Evolutionary conservation across 2,113 vertebrate genomes (phyloP).

Genomic region (Aleadryas rufinucha): DNA sequence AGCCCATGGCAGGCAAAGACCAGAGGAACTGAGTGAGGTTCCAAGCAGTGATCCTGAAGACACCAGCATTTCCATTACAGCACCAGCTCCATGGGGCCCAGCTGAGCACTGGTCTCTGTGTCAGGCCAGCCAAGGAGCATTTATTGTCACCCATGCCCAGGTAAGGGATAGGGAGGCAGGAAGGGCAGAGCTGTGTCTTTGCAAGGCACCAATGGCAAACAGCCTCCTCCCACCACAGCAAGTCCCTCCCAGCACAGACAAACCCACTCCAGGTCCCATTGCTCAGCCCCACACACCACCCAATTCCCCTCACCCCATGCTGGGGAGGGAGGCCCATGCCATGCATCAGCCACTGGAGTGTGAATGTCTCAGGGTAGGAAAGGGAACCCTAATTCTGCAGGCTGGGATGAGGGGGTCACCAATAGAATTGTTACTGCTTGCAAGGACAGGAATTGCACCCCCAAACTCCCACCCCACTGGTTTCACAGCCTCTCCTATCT

Average conservation of each 20-base stretch:
- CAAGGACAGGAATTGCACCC: background rate
- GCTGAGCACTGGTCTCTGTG: background rate
- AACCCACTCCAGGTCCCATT: background rate
- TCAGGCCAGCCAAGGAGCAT: background rate
- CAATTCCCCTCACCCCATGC: accelerated
- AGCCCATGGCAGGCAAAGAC: accelerated
- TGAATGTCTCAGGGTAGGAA: background rate
- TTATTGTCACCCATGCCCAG: background rate
- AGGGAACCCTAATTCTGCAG: background rate
- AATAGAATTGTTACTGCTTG: background rate
- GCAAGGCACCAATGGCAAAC: background rate
- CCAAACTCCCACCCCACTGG: too few species aligned
- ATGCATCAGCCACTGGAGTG: background rate
- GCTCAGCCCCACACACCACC: background rate
- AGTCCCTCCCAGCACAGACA: background rate
- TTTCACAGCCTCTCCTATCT: background rate
- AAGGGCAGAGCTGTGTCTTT: background rate
- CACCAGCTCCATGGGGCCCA: background rate
- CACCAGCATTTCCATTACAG: background rate
- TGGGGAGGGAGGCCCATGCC: accelerated
- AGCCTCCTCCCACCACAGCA: background rate
- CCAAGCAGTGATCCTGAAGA: background rate
- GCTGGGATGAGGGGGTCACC: background rate
- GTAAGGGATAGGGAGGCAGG: background rate
- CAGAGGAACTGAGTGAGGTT: background rate